These are phyloP conservation scores for Diadromus collaris DNA, from an alignment of 2,888 invertebrate species.

Conservation along the genomic window DNA sequence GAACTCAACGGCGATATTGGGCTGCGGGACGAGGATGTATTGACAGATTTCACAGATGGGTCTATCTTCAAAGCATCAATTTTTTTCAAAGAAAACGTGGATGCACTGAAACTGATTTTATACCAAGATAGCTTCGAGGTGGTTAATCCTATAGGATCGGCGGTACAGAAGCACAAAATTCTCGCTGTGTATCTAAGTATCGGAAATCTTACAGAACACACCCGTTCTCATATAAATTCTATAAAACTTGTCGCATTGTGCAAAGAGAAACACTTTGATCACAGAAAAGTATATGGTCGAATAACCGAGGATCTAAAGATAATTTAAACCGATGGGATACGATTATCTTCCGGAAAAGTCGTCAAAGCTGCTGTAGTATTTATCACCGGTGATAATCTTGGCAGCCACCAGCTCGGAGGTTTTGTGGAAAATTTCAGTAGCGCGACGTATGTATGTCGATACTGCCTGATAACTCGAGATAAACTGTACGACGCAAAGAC, in stretches of 20 bases:
- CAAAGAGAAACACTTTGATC: constrained; percentile 54
- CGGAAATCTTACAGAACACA: constrained; percentile 56
- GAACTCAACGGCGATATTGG: neutral
- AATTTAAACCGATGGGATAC: constrained; percentile 56
- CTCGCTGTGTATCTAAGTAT: constrained; percentile 60
- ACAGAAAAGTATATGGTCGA: constrained; percentile 58
- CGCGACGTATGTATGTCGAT: constrained; percentile 62
- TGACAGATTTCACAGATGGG: constrained; percentile 67
- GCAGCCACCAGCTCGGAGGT: constrained; percentile 63
- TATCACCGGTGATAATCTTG: constrained; percentile 65
- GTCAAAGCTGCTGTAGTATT: constrained; percentile 60
- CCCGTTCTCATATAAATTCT: constrained; percentile 57
- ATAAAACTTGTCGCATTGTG: constrained; percentile 56
- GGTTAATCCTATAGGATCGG: constrained; percentile 57
- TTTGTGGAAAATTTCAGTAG: constrained; percentile 65
- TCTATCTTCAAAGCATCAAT: constrained; percentile 58
- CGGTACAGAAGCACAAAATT: constrained; percentile 62
- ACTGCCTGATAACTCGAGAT: constrained; percentile 54
- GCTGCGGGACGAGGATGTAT: constrained; percentile 48
- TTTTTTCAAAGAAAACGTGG: constrained; percentile 64
- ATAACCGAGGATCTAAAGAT: constrained; percentile 58
- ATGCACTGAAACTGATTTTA: constrained; percentile 59
- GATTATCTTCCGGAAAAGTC: constrained; percentile 44
- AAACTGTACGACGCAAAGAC: constrained; percentile 19
- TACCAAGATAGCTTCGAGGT: constrained; percentile 65